phyloP scores from a whole-genome alignment of 2,797 vertebrate species.

The Toxotes lorentzi region DNA sequence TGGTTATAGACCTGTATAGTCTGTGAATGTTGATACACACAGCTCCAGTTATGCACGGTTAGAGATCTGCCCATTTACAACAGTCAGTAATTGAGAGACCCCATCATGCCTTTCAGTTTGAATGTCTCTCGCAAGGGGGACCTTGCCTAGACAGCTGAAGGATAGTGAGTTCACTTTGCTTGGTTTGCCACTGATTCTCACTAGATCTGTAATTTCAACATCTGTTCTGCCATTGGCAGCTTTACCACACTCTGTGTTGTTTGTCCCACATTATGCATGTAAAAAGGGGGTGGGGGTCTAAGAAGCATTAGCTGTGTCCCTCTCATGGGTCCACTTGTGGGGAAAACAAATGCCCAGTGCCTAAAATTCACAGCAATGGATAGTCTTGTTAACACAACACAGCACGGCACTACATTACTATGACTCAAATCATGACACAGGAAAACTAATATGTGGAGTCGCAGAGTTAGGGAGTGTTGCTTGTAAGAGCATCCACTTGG shows the following conservation, averaged over 20 bases:
- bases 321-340: conserved; percentile 20
- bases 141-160: fast-evolving
- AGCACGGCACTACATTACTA: conserved; percentile 3
- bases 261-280: conserved; percentile 4
- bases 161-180: too few relatives aligned
- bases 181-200: background rate
- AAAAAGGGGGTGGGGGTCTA: background rate
- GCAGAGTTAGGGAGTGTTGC: conserved; percentile 5
- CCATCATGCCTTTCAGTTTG: background rate
- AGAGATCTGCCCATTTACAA: background rate
- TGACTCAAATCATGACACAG: conserved; percentile 26
- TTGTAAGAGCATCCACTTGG: conserved; percentile 23
- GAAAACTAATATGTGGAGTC: conserved; percentile 16
- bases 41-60: background rate
- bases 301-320: background rate
- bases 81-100: too few relatives aligned
- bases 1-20: background rate
- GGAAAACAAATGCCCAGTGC: conserved; percentile 8
- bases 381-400: conserved; percentile 29
- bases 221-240: background rate
- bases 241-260: background rate
- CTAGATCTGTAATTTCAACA: conserved; percentile 12
- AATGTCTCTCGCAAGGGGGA: background rate
- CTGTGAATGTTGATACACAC: background rate
- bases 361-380: conserved; percentile 1